A percentile compares a stretch with the other conserved stretches of the same genome.
These are phyloP conservation scores for Camelus dromedarius DNA, from an alignment of 2,113 vertebrate genomes.

Conservation along the genomic window DNA sequence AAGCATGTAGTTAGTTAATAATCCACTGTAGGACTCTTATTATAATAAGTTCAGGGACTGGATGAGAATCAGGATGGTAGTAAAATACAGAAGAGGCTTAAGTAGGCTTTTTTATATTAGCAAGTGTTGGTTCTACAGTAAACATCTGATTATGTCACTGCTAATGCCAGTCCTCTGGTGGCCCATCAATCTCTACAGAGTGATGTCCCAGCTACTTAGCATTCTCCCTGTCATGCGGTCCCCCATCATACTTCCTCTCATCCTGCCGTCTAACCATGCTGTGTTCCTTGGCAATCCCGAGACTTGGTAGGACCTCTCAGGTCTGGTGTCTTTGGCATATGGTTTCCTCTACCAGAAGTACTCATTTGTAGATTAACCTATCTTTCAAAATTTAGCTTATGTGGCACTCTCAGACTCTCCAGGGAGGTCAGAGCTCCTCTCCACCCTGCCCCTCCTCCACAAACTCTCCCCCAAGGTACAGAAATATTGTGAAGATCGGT, in stretches of 20 bases:
- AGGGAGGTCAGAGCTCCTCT: neutral
- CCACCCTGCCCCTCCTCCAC: neutral
- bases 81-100: neutral
- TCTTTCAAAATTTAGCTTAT: neutral
- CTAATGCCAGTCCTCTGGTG: neutral
- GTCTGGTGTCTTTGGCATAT: neutral
- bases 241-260: neutral
- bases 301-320: neutral
- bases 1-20: neutral
- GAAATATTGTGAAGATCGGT: neutral
- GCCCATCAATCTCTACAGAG: neutral
- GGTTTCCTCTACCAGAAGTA: neutral
- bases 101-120: neutral
- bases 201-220: neutral
- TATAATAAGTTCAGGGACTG: neutral
- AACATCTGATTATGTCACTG: neutral
- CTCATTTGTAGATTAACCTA: neutral
- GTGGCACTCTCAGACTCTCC: neutral
- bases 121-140: neutral
- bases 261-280: neutral
- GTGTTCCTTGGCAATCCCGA: neutral
- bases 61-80: neutral
- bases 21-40: neutral
- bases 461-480: neutral
- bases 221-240: neutral